phyloP scores from a whole-genome alignment of 2,888 invertebrate species.

The Erebia aethiops region DNA sequence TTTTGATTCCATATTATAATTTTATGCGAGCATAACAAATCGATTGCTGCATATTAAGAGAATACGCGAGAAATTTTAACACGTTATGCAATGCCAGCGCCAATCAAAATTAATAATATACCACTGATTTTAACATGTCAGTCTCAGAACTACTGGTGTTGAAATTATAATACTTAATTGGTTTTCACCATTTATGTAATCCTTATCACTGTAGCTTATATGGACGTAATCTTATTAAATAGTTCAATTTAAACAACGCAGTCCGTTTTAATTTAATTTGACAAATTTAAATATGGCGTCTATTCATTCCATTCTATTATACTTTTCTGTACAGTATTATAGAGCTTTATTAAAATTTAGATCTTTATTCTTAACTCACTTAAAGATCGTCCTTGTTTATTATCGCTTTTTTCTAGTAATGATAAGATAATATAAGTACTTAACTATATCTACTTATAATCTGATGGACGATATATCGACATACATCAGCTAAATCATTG shows the following conservation, averaged over 20 bases:
- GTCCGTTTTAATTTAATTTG: not conserved
- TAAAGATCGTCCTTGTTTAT: slow-evolving; percentile 2
- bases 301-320: not conserved
- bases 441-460: too few relatives aligned
- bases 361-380: too few relatives aligned
- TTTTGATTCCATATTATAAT: too few relatives aligned
- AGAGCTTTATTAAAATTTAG: too few relatives aligned
- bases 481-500: slow-evolving; percentile 5
- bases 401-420: not conserved
- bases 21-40: not conserved
- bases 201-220: not conserved
- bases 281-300: not conserved
- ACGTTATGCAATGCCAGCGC: slow-evolving; percentile 6
- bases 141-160: slow-evolving; percentile 3
- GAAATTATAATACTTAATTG: slow-evolving; percentile 8
- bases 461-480: not conserved
- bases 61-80: not conserved
- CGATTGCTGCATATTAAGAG: not conserved
- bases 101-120: slow-evolving; percentile 15
- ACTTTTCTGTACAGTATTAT: too few relatives aligned
- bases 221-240: not conserved
- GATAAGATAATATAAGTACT: slow-evolving; percentile 10
- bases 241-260: not conserved
- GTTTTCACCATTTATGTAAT: slow-evolving; percentile 15
- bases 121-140: not conserved